phyloP scores from a whole-genome alignment of 2,113 vertebrate species.

The Phyllostomus discolor region DNA sequence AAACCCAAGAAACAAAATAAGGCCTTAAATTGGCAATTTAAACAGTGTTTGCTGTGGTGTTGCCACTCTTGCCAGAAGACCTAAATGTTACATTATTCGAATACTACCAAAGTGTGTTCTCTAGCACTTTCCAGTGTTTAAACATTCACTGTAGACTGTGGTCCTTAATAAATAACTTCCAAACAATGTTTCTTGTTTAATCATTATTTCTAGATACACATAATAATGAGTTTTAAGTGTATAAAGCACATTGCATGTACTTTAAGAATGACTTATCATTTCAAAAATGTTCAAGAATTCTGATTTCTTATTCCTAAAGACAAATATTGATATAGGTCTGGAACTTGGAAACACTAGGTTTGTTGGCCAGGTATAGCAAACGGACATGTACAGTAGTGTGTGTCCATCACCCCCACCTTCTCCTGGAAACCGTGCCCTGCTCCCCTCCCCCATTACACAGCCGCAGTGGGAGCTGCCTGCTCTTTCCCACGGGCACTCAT shows the following conservation, averaged over 20 bases:
- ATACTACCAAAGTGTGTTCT: background rate
- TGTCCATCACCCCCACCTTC: background rate
- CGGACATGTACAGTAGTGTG: background rate
- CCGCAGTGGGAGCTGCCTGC: accelerated
- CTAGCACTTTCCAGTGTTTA: background rate
- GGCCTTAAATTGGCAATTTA: background rate
- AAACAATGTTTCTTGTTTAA: background rate
- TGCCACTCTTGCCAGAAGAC: background rate
- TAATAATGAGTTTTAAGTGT: background rate
- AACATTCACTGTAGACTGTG: background rate
- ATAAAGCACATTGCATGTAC: background rate
- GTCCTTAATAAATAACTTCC: background rate
- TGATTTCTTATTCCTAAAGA: background rate
- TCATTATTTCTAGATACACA: background rate
- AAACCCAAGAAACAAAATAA: background rate
- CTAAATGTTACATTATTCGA: background rate
- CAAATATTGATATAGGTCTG: background rate
- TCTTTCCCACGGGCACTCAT: background rate
- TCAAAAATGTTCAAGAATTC: background rate
- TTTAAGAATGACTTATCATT: background rate
- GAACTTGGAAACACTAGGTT: background rate
- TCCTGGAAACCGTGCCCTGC: background rate
- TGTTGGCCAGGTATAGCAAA: background rate
- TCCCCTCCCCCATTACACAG: background rate
- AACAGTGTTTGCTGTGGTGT: background rate